These are phyloP conservation scores for Cacoxenus indagator DNA, from an alignment of 2,888 invertebrate genomes.

Conservation along the genomic window DNA sequence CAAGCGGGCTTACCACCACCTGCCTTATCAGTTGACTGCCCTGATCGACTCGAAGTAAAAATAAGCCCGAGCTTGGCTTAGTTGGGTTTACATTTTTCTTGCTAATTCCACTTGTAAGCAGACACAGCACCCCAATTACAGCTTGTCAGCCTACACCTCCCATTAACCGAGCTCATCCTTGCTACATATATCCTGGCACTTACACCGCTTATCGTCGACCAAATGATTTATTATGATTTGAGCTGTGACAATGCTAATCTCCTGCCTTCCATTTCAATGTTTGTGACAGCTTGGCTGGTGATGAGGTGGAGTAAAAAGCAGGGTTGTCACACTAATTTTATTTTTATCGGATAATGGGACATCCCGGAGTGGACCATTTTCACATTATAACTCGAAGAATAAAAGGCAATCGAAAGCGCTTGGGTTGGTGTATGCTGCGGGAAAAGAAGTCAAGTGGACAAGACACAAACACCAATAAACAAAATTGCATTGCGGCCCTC, in stretches of 20 bases:
- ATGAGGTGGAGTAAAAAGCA: background rate
- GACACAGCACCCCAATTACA: background rate
- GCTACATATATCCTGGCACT: background rate
- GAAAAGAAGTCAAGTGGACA: too few species aligned
- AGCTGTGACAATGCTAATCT: slow-evolving; percentile 45
- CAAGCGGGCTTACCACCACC: too few species aligned
- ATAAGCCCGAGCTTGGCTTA: background rate
- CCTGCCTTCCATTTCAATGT: slow-evolving; percentile 29
- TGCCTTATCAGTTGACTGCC: background rate
- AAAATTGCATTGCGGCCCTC: background rate
- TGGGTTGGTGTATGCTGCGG: too few species aligned
- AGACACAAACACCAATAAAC: background rate
- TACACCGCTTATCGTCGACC: background rate
- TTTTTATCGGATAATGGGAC: background rate
- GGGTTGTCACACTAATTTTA: background rate
- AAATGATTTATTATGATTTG: slow-evolving; percentile 53
- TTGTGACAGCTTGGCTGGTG: background rate
- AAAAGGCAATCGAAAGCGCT: background rate
- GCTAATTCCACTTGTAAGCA: too few species aligned
- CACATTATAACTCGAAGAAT: background rate
- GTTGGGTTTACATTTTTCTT: background rate
- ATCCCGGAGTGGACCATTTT: background rate
- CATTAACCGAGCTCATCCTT: background rate
- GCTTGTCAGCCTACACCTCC: too few species aligned
- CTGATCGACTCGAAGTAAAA: background rate